Evolutionary conservation across 1,140 invertebrate genomes (phyloP), one percentile per base, ranked within the genome.

Genomic region (Eufriesea mexicana): DNA sequence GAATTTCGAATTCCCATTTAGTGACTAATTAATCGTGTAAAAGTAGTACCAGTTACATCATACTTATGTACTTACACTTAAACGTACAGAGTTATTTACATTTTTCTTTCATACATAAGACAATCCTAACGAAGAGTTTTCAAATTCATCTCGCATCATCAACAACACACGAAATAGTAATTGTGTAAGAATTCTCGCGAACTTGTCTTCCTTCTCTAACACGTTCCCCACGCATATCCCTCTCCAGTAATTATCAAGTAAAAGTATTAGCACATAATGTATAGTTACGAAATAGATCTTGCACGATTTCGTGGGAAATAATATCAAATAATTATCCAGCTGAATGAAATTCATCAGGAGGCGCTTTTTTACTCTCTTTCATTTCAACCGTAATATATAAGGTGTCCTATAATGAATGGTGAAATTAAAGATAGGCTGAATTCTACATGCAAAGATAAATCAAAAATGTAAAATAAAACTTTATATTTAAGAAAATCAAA

Each of bases 1-100:
- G 61, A 47, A 75, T 47, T 74, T 23, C 5, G 9, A 67, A 67
- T 55, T 67, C 73, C 55, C 62, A 55, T 82, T 18, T 57, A 72
- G 2, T 75, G 23, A 47, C 54, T 67, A 74, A 64, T 64, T 20
- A 64, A 55, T 62, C 23, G 80, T 83, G 74, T 83, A 83, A 83
- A 83, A 83, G 35, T 83, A 83, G 74, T 83, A 83, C 20, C 47
- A 61, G 55, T 83, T 77, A 78, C 45, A 8, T 42, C 14, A 35
- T 45, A 42, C 8, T 54, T 55, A 42, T 54, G 28, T 51, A 51
- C 79, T 76, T 55, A 54, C 14, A 28, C 49, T 64, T 66, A 75
- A 64, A 54, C 25, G 51, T 61, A 62, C 51, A 59, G 23, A 55
- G 20, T 42, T 83, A 77, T 77, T 61, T 72, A 80, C 62, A 68